Evolutionary conservation across 1,140 invertebrate species (phyloP), one percentile per base, ranked within the genome.

Genomic region (Sitobion miscanthi): DNA sequence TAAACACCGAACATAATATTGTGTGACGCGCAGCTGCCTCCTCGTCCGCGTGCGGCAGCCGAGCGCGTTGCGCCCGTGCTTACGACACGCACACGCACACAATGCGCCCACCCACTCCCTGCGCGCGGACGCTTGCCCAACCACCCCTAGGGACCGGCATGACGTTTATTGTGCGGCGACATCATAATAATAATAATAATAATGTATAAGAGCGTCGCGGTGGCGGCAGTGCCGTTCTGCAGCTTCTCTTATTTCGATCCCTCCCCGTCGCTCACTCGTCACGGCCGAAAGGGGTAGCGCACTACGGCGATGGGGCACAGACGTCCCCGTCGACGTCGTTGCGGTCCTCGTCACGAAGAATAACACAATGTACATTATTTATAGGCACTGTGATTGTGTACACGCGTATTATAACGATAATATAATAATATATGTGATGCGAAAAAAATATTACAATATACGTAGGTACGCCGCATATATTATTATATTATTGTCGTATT

Each of bases 1-100:
- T 86, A 86, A 86, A 86, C 85, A 86, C 45, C 85, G 85, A 86
- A 86, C 85, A 86, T 86, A 86, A 86, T 86, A 86, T 86, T 86
- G 85, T 86, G 85, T 86, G 85, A 86, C 85, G 85, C 38, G 85
- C 85, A 86, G 85, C 85, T 86, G 83, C 83, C 42, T 38, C 83
- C 42, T 38, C 85, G 62, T 77, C 83, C 38, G 82, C 62, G 82
- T 49, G 30, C 25, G 4, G 87, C 87, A 20, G 49, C 52, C 20
- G 14, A 4, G 83, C 47, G 49, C 49, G 47, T 49, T 88, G 47
- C 82, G 83, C 83, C 83, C 83, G 83, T 42, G 83, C 38, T 85
- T 42, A 45, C 83, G 38, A 38, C 20, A 42, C 35, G n/a, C n/a
- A 35, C 77, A 62, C 57, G 62, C 62, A n/a, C 62, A 77, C 30